Conservation (phyloP, 35 echinoderm and acorn worm genomes). For the Heliocidaris erythrogramma region DNA sequence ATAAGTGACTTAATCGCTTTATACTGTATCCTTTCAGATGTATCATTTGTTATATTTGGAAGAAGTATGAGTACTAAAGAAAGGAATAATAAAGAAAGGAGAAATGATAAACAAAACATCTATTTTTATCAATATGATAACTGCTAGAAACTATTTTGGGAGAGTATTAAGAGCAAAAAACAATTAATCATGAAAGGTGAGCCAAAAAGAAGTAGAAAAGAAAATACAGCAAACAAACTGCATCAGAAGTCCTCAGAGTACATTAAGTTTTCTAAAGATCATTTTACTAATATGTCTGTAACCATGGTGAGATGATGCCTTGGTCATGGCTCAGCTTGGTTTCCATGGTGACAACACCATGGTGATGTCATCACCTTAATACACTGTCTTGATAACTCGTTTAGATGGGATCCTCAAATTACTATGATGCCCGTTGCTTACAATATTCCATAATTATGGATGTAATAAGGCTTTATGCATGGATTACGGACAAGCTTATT, state of each 20-base stretch:
- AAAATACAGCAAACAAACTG: neutral
- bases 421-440: neutral
- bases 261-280: neutral
- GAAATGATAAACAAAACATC: neutral
- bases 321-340: conserved; percentile 7
- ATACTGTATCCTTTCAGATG: neutral
- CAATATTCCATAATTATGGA: neutral
- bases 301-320: neutral
- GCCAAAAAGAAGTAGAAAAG: neutral
- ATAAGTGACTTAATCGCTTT: neutral
- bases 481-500: neutral
- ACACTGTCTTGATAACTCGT: neutral
- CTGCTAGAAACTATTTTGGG: neutral
- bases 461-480: neutral
- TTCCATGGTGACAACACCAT: neutral
- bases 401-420: conserved; percentile 25
- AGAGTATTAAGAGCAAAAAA: neutral
- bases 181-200: neutral
- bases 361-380: conserved; percentile 35
- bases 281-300: neutral
- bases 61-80: neutral
- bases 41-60: neutral
- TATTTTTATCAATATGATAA: neutral
- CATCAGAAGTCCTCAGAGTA: neutral
- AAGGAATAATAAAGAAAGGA: neutral